These are phyloP conservation scores for Sander vitreus DNA, from an alignment of 2,113 vertebrate genomes.

Conservation along the genomic window DNA sequence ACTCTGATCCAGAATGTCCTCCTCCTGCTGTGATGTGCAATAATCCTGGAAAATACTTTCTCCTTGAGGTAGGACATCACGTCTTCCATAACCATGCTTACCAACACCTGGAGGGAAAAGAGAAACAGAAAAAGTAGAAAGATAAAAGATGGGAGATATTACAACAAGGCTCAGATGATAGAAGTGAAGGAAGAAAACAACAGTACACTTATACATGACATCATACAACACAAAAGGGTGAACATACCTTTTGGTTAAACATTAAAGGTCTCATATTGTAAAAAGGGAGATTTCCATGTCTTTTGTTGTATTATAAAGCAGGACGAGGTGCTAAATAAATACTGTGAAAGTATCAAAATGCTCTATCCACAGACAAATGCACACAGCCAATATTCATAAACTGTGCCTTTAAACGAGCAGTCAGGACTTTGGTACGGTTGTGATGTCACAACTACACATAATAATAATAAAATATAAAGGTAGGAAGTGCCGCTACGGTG, in stretches of 20 bases:
- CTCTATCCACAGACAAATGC: too few species aligned
- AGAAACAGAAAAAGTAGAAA: neutral
- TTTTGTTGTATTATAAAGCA: too few species aligned
- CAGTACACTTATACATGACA: neutral
- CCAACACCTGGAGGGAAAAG: conserved; percentile 2
- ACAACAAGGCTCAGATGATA: neutral
- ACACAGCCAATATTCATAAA: too few species aligned
- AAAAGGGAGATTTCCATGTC: too few species aligned
- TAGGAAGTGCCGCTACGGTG: too few species aligned
- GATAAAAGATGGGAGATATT: neutral
- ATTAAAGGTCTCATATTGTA: neutral
- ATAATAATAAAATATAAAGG: too few species aligned
- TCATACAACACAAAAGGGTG: neutral
- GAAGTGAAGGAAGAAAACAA: neutral
- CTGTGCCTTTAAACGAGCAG: too few species aligned
- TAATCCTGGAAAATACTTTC: conserved; percentile 18
- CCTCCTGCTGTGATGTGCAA: neutral
- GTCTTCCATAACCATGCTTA: conserved; percentile 27
- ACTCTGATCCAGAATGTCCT: conserved; percentile 38
- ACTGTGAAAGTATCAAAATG: too few species aligned
- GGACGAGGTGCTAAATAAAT: too few species aligned
- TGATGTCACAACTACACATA: too few species aligned
- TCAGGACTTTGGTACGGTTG: too few species aligned
- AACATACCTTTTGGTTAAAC: neutral
- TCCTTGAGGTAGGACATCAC: conserved; percentile 23